phyloP scores from a whole-genome alignment of 2,113 vertebrate genomes.

The Gadus macrocephalus region DNA sequence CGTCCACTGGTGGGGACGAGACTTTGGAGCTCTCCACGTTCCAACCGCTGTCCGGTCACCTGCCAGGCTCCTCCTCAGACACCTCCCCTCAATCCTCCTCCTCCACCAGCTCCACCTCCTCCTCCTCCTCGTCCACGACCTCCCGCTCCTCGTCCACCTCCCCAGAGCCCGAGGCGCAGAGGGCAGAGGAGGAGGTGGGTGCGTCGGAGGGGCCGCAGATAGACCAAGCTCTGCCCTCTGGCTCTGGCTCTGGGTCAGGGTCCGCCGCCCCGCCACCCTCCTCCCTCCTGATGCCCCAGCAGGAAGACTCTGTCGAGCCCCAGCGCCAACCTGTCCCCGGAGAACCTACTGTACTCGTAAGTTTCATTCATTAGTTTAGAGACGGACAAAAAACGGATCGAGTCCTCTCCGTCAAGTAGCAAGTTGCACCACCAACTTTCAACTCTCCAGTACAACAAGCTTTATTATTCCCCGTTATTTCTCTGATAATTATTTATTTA shows the following conservation, averaged over 20 bases:
- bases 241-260: conserved; percentile 38
- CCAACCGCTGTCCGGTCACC: conserved; percentile 53
- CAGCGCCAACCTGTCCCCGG: conserved; percentile 52
- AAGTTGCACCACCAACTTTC: no score
- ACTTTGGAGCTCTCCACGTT: conserved; percentile 60
- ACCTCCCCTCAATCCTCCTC: conserved; percentile 73
- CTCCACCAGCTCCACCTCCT: conserved; percentile 68
- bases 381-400: not conserved
- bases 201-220: conserved; percentile 49
- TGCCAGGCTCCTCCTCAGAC: conserved; percentile 73
- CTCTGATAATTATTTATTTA: no score
- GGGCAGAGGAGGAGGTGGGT: conserved; percentile 31
- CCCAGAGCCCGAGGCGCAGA: conserved; percentile 59
- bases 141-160: conserved; percentile 71
- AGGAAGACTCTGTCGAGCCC: conserved; percentile 39
- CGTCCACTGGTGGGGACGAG: conserved; percentile 65
- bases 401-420: no score
- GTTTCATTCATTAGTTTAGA: conserved; percentile 42
- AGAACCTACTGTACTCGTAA: conserved; percentile 73
- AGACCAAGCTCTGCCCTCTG: conserved; percentile 42
- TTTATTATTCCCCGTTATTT: no score
- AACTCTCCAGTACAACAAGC: no score
- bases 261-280: conserved; percentile 30
- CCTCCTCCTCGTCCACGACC: conserved; percentile 70
- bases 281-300: conserved; percentile 48